Conservation (phyloP, 2,113 vertebrate genomes). For the Oriolus oriolus region DNA sequence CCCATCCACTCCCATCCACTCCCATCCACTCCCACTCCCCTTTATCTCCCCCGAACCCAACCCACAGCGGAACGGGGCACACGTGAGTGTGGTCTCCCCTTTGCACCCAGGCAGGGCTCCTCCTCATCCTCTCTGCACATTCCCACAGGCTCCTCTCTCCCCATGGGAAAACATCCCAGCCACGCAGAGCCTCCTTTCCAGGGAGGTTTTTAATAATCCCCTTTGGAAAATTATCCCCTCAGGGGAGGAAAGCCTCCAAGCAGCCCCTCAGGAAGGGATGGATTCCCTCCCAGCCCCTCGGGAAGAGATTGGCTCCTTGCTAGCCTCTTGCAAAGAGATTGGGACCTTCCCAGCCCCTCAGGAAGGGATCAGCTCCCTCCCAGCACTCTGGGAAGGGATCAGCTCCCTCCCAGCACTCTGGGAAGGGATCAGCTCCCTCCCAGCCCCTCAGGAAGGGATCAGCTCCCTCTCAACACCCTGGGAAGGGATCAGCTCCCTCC, state of each 20-base stretch:
- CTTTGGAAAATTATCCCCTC: not conserved
- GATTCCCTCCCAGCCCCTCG: accelerated
- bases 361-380: too few relatives aligned
- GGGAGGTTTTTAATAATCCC: not conserved
- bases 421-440: not conserved
- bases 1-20: too few relatives aligned
- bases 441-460: accelerated
- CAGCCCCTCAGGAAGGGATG: not conserved
- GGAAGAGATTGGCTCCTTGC: not conserved
- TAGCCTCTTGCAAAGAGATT: not conserved
- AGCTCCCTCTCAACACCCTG: accelerated
- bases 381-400: accelerated
- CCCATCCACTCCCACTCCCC: not conserved
- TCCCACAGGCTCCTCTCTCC: not conserved
- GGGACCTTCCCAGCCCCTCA: accelerated
- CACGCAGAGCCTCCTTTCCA: not conserved
- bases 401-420: accelerated
- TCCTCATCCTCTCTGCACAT: not conserved
- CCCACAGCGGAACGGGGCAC: accelerated
- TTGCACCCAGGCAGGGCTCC: not conserved
- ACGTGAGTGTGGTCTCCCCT: accelerated
- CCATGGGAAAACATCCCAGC: not conserved
- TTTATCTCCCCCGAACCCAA: not conserved
- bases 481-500: not conserved
- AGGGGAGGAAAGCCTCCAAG: not conserved